Conservation (phyloP, 2,797 vertebrate genomes). For the Arremon brunneinucha region DNA sequence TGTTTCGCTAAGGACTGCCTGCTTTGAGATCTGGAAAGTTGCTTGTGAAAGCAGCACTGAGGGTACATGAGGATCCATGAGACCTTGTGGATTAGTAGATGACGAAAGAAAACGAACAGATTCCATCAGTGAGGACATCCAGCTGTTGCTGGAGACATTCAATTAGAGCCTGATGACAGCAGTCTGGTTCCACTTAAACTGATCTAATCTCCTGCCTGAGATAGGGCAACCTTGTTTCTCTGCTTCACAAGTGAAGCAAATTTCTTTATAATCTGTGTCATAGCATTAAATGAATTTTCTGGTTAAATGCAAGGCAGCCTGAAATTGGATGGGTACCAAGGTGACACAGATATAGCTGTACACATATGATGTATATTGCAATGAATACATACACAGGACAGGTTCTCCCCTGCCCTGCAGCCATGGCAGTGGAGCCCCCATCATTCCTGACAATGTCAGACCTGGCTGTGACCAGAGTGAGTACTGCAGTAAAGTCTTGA, state of each 20-base stretch:
- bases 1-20: neutral
- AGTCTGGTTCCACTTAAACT: neutral
- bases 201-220: neutral
- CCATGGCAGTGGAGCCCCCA: neutral
- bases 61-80: neutral
- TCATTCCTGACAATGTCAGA: neutral
- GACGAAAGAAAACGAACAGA: rapidly evolving
- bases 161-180: neutral
- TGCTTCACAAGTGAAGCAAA: neutral
- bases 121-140: neutral
- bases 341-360: neutral
- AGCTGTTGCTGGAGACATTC: neutral
- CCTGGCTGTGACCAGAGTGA: neutral
- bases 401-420: neutral
- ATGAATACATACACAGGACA: neutral
- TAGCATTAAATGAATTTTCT: neutral
- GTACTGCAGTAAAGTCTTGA: neutral
- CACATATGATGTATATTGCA: neutral
- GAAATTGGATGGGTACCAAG: neutral
- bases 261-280: neutral
- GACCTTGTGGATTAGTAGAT: neutral
- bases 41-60: neutral
- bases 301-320: neutral
- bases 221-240: neutral
- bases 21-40: neutral